Percentiles rank a stretch among this genome's conserved stretches.
Conservation (phyloP, 2,797 vertebrate genomes). For the Antennarius maculatus region DNA sequence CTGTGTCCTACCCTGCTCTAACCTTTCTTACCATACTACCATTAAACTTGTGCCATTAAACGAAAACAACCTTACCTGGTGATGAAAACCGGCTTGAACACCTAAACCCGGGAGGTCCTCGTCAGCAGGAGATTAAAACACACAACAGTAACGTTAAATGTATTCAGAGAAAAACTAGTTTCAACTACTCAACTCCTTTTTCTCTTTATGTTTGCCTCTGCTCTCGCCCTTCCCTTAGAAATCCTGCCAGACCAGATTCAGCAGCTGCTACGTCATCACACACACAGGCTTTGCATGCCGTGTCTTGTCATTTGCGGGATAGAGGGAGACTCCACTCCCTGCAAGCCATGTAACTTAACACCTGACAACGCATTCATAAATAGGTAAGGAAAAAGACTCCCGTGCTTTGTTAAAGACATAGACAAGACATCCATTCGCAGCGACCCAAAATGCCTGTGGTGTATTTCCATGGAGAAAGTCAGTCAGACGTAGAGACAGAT, state of each 20-base stretch:
- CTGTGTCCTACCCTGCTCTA: too few relatives aligned
- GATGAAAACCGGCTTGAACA: too few relatives aligned
- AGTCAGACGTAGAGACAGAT: background rate
- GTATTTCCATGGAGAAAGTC: background rate
- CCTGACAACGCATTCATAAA: slow-evolving; percentile 19
- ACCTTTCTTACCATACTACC: too few relatives aligned
- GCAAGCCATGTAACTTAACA: slow-evolving; percentile 38
- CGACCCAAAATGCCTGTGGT: slow-evolving; percentile 1
- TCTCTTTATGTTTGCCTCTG: too few relatives aligned
- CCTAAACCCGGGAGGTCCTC: too few relatives aligned
- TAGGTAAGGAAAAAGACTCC: slow-evolving; percentile 36
- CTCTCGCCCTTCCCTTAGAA: too few relatives aligned
- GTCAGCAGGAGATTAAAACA: too few relatives aligned
- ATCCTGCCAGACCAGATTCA: slow-evolving; percentile 60
- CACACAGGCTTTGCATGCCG: slow-evolving; percentile 22
- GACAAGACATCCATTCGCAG: slow-evolving; percentile 6
- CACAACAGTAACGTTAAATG: too few relatives aligned
- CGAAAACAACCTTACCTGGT: too few relatives aligned
- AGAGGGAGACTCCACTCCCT: slow-evolving; percentile 25
- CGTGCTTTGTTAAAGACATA: background rate
- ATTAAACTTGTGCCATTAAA: too few relatives aligned
- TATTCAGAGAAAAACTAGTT: too few relatives aligned
- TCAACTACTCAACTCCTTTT: too few relatives aligned
- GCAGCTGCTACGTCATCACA: slow-evolving; percentile 55
- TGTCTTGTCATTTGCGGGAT: slow-evolving; percentile 35